Percentiles rank a stretch among this genome's conserved stretches.
Conservation (phyloP, 2,888 invertebrate species). For the Patella ulyssiponensis region DNA sequence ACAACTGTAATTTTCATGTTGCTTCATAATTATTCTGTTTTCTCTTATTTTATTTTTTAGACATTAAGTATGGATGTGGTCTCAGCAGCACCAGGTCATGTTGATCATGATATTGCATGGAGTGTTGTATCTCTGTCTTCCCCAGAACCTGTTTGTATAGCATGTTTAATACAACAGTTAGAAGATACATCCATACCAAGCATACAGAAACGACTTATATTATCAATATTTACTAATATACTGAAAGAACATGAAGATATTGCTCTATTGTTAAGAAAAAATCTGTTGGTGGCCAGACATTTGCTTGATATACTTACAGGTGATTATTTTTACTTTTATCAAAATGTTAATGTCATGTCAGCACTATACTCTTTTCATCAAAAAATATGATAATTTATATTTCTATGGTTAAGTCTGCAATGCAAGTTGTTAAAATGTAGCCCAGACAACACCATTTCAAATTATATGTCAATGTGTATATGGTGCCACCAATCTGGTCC, state of each 20-base stretch:
- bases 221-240: background rate
- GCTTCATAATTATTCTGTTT: no score
- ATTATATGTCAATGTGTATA: no score
- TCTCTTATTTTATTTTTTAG: no score
- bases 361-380: no score
- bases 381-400: no score
- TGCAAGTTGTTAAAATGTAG: no score
- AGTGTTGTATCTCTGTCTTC: background rate
- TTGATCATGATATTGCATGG: conserved; percentile 1
- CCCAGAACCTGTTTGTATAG: conserved; percentile 8
- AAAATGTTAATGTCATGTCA: no score
- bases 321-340: background rate
- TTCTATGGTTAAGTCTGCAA: no score
- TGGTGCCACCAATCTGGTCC: no score
- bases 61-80: background rate
- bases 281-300: background rate
- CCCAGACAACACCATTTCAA: no score
- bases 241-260: conserved; percentile 1
- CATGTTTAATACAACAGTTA: background rate
- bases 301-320: conserved; percentile 1
- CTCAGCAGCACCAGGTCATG: background rate
- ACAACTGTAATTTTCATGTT: no score
- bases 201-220: background rate
- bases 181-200: background rate
- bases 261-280: background rate